Base-by-base conservation (phyloP, 92 coral and sea anemone genomes). In the Epizoanthus fatuus region DNA sequence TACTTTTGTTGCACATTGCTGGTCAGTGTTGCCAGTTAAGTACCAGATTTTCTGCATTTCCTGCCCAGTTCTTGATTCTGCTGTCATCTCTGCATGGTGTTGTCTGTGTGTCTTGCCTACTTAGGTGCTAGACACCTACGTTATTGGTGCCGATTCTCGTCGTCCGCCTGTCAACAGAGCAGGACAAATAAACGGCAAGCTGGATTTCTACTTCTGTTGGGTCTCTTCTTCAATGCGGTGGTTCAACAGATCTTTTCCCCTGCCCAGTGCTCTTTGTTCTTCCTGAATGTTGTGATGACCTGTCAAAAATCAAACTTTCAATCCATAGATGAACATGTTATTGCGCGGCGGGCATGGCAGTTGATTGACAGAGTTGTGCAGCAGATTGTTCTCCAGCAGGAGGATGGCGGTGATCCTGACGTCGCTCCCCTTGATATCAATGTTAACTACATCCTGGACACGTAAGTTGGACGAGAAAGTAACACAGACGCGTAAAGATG, bases 361-460 rank as follows among this genome's bases (percentile, higher is more conserved):
- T 90, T 97, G 92, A 91, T 94, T 87, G 99, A 97, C 95, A 89
- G 98, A 63, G 96, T 95, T 20, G 90, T 97, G 40, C 99, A 97
- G 75, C 99, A 97, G 71, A 87, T 97, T 32, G 92, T 94, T 38
- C 85, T 93, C 0, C 99, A 97, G 87, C 92, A 91, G 71, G 99
- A 97, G 39, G 98, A 97, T 63, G 99, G 99, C 15, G 95, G 95
- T 39, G 99, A 97, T 57, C 99, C 98, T 0, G 99, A 97, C 88
- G 97, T 97, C 2, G 96, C 98, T 8, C 95, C 98, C 3, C 75
- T 97, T 51, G 98, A 95, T 58, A 93, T 97, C 81, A 97, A 97
- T 65, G 99, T 97, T 22, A 97, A 91, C 79, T 93, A 81, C 74
- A 95, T 97, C 57, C 86, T 97, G 32, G 99, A 97, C 88, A 89